phyloP scores from a whole-genome alignment of 2,113 vertebrate genomes.

The Genyomyrus donnyi region DNA sequence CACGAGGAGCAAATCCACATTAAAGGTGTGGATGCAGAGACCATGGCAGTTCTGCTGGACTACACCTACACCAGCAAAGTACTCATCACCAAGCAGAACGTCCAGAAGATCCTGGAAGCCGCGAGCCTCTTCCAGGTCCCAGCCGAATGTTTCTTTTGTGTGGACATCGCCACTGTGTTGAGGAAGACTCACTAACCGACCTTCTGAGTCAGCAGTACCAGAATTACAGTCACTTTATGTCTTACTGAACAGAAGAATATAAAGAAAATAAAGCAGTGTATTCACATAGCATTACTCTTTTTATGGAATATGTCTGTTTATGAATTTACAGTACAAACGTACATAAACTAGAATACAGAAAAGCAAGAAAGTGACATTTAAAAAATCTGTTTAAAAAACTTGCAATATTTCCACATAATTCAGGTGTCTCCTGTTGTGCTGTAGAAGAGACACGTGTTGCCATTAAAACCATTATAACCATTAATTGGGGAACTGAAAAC shows the following conservation, averaged over 20 bases:
- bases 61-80: constrained; percentile 92
- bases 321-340: background rate
- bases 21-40: constrained; percentile 80
- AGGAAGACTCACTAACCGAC: background rate
- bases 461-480: background rate
- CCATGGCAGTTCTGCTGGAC: constrained; percentile 81
- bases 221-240: background rate
- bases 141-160: background rate
- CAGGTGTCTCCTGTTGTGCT: background rate
- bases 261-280: background rate
- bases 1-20: constrained; percentile 81
- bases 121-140: constrained; percentile 92
- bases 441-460: background rate
- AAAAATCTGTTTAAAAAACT: background rate
- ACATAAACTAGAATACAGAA: background rate
- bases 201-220: background rate
- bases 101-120: constrained; percentile 84
- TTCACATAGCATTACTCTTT: background rate
- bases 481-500: constrained; percentile 56
- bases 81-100: constrained; percentile 82
- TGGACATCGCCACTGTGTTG: background rate
- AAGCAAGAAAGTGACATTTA: background rate
- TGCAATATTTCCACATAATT: background rate
- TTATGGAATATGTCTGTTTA: background rate
- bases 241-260: background rate